Evolutionary conservation across 1,140 invertebrate species (phyloP), one percentile per base, ranked within the genome.

Genomic region (Callitettix versicolor): DNA sequence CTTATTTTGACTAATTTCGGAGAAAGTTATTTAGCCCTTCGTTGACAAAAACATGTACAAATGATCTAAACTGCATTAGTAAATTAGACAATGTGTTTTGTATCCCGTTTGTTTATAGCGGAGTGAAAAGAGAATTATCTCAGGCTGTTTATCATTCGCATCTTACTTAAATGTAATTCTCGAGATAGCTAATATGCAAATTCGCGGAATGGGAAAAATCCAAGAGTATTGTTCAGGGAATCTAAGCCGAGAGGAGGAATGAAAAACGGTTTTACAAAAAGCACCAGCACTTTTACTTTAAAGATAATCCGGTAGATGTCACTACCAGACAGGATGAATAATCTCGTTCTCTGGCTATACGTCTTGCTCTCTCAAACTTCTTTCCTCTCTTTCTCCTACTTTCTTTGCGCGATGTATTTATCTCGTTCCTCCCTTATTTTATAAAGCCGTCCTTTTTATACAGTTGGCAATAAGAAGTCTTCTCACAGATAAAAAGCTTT

Each of bases 111-210:
- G 26, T 30, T 30, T 30, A 30, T 30, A 30, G 26, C 26, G 26
- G 3, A 3, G 26, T 4, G 26, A 3, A 30, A 9, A 30, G 26
- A 30, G 26, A 30, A 30, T 30, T 30, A 30, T 30, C 26, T 30
- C 21, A 2, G 48, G 4, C 18, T 20, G 11, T 51, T 51, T 30
- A 51, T 51, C 48, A 51, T 51, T 38, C 30, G 12, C 11, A 21
- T 30, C 48, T 46, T 51, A 30, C 30, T 21, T 30, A 9, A 38
- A 36, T n/a, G 48, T 51, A 51, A 51, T 51, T 51, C 48, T 38
- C 48, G n/a, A 14, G 48, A 38, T 51, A 38, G 48, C 47, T 30
- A 49, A 49, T 51, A 38, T 51, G 48, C 46, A 26, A 48, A 48
- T 48, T 26, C 21, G 26, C 26, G 21, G 22, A 21, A 49, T 26